Percentiles rank a stretch among this genome's conserved stretches.
phyloP scores from a whole-genome alignment of 2,888 invertebrate genomes.

The Xanthorhoe designata region DNA sequence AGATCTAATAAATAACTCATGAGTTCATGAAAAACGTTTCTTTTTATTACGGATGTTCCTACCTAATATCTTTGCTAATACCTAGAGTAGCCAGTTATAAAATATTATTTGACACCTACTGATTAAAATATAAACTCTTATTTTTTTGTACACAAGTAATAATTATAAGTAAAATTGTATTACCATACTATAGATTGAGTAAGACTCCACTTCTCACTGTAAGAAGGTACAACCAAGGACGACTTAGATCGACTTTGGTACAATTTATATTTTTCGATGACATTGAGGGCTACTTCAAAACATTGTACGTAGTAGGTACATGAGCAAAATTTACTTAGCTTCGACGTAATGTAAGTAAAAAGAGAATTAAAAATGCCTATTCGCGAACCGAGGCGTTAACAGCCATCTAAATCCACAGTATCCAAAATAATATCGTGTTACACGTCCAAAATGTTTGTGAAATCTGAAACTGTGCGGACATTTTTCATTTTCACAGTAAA shows the following conservation, averaged over 20 bases:
- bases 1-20: constrained; percentile 31
- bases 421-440: neutral
- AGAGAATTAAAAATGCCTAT: neutral
- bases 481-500: neutral
- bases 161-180: no score
- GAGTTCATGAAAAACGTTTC: constrained; percentile 42
- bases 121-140: constrained; percentile 6
- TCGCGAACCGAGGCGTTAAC: neutral
- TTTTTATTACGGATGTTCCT: constrained; percentile 36
- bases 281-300: no score
- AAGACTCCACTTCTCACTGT: no score
- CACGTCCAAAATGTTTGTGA: neutral
- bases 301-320: no score
- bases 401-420: neutral
- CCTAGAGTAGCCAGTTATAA: constrained; percentile 15
- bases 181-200: no score
- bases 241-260: no score
- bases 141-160: no score
- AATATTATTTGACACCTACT: constrained; percentile 7
- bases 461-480: neutral
- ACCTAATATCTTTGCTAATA: no score
- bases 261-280: no score
- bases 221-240: no score
- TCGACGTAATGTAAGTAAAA: neutral
- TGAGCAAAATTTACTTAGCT: neutral